Evolutionary conservation across 2,113 vertebrate genomes (phyloP).

Genomic region (Protomyctophum bolini): DNA sequence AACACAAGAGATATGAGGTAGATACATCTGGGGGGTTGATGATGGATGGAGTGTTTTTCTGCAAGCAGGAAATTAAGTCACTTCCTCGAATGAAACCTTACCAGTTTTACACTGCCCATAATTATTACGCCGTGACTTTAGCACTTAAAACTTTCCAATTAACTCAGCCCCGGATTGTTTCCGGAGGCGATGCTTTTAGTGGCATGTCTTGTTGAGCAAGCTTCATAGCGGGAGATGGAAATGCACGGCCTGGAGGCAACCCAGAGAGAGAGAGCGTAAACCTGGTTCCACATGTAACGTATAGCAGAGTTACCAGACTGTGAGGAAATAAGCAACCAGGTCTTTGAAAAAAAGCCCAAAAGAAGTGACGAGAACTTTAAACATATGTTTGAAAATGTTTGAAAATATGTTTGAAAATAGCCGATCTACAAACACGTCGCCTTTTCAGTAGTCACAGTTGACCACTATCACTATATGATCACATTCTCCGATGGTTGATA

Average conservation of each 20-base stretch:
- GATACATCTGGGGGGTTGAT: slow-evolving; percentile 43
- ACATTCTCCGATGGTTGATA: no score
- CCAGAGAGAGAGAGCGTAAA: slow-evolving; percentile 2
- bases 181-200: neutral
- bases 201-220: neutral
- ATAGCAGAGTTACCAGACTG: neutral
- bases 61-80: slow-evolving; percentile 71
- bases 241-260: neutral
- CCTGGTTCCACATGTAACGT: neutral
- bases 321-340: neutral
- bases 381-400: no score
- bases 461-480: no score
- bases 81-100: slow-evolving; percentile 47
- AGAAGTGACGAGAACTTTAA: no score
- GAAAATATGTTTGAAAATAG: no score
- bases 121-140: slow-evolving; percentile 23
- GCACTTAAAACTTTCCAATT: slow-evolving; percentile 61
- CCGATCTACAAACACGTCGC: no score
- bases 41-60: slow-evolving; percentile 49
- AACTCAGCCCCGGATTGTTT: slow-evolving; percentile 17
- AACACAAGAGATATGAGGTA: slow-evolving; percentile 25
- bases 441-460: no score
- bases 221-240: slow-evolving; percentile 5
- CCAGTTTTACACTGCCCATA: slow-evolving; percentile 25
- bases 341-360: no score